Evolutionary conservation across 1,140 invertebrate species (phyloP), one percentile per base, ranked within the genome.

Genomic region (Solen grandis): DNA sequence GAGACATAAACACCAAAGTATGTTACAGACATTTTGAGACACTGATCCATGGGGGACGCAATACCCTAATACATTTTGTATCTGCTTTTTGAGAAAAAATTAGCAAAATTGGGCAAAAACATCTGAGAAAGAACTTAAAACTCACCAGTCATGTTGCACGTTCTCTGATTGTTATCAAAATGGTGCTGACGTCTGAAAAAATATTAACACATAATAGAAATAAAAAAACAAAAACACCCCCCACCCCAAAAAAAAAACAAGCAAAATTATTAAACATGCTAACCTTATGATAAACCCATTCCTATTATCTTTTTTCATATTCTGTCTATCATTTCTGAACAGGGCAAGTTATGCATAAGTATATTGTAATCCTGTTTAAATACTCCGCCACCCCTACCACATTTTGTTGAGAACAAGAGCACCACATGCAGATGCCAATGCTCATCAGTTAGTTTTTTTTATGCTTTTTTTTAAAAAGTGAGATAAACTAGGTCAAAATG

Each of bases 111-210:
- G n/a, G n/a, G n/a, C n/a, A n/a, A n/a, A n/a, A n/a, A n/a, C n/a
- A n/a, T n/a, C n/a, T n/a, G n/a, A n/a, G n/a, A n/a, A n/a, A n/a
- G n/a, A n/a, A n/a, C n/a, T n/a, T n/a, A n/a, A 5, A n/a, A 82
- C 50, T 79, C 65, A 92, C 90, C 91, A 54, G 96, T 97, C 89
- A 96, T 95, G 91, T 96, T 96, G 87, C 97, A 98, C 3, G 96
- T 97, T 84, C 95, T 93, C 84, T 97, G 96, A 38, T 96, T 97
- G 63, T 95, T 96, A 90, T 98, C 96, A 93, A 97, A 98, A 89
- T 98, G 96, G 84, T 96, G 96, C 87, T 95, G 95, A 60, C 96
- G 95, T 68, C 96, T 94, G 72, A 25, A 87, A 88, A 46, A 38
- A 27, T n/a, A 33, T 16, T 55, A 5, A 79, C 52, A 55, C 38